A percentile compares a stretch with the other conserved stretches of the same genome.
Evolutionary conservation across 2,797 vertebrate species (phyloP).

Genomic region (Sternotherus odoratus): DNA sequence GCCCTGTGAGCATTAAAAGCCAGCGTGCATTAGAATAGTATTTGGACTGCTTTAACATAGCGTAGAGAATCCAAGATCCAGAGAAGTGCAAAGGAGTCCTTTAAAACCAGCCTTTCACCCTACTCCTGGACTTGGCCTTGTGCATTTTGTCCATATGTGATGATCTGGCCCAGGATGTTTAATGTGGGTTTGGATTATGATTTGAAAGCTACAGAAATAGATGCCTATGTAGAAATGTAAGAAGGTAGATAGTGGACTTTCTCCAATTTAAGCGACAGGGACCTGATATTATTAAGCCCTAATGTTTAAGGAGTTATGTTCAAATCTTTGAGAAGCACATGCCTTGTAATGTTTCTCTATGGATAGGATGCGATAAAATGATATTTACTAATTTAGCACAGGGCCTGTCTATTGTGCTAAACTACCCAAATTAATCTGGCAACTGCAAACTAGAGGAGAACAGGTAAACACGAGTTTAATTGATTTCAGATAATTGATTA

Average conservation of each 20-base stretch:
- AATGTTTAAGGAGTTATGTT: neutral
- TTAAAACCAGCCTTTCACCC: neutral
- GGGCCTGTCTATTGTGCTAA: neutral
- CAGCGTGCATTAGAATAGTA: neutral
- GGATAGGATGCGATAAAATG: neutral
- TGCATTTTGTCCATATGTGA: neutral
- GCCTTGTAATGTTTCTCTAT: neutral
- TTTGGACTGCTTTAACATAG: neutral
- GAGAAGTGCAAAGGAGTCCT: neutral
- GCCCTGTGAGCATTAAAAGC: neutral
- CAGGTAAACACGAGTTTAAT: slow-evolving; percentile 27
- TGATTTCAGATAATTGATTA: slow-evolving; percentile 37
- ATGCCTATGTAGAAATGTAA: slow-evolving; percentile 9
- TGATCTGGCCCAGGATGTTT: slow-evolving; percentile 9
- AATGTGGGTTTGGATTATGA: slow-evolving; percentile 31
- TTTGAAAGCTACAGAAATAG: slow-evolving; percentile 40
- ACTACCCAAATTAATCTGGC: slow-evolving; percentile 1
- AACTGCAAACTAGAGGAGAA: neutral
- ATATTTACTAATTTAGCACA: slow-evolving; percentile 7
- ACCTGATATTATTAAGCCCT: slow-evolving; percentile 1
- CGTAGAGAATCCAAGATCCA: fast-evolving
- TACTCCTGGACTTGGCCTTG: neutral
- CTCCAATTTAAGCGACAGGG: neutral
- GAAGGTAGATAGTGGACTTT: neutral
- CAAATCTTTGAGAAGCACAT: neutral